Evolutionary conservation across 35 echinoderm and acorn worm species (phyloP).

Genomic region (Lytechinus variegatus): DNA sequence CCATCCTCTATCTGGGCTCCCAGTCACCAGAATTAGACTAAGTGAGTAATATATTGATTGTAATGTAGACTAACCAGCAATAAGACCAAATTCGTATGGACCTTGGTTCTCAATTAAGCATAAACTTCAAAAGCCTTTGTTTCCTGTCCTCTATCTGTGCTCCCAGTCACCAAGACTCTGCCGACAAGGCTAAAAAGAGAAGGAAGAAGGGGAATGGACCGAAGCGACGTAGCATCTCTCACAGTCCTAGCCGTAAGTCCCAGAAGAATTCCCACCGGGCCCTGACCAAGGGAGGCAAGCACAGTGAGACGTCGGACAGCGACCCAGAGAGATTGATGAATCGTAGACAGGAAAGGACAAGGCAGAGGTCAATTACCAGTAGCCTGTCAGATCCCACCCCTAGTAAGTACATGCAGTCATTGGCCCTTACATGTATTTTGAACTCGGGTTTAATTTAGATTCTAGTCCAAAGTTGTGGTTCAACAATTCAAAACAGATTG

Average conservation of each 20-base stretch:
- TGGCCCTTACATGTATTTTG: too few species aligned
- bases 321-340: slow-evolving; percentile 30
- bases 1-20: not conserved
- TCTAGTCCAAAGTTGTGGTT: too few species aligned
- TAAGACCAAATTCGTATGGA: too few species aligned
- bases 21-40: too few species aligned
- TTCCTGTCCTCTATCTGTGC: not conserved
- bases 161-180: not conserved
- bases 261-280: slow-evolving; percentile 24
- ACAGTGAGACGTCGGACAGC: slow-evolving; percentile 50
- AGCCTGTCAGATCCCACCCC: slow-evolving; percentile 57
- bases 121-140: too few species aligned
- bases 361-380: slow-evolving; percentile 31
- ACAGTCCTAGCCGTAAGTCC: slow-evolving; percentile 74
- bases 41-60: too few species aligned
- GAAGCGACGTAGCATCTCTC: slow-evolving; percentile 66
- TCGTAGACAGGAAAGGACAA: slow-evolving; percentile 15
- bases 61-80: too few species aligned
- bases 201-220: slow-evolving; percentile 57
- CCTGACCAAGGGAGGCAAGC: slow-evolving; percentile 34
- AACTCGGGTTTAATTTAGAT: too few species aligned
- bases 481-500: too few species aligned
- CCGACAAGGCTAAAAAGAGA: slow-evolving; percentile 40
- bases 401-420: slow-evolving; percentile 35
- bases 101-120: too few species aligned